Evolutionary conservation across 2,113 vertebrate genomes (phyloP), one percentile per base, ranked within the genome.

Genomic region (Herpetotheres cachinnans): DNA sequence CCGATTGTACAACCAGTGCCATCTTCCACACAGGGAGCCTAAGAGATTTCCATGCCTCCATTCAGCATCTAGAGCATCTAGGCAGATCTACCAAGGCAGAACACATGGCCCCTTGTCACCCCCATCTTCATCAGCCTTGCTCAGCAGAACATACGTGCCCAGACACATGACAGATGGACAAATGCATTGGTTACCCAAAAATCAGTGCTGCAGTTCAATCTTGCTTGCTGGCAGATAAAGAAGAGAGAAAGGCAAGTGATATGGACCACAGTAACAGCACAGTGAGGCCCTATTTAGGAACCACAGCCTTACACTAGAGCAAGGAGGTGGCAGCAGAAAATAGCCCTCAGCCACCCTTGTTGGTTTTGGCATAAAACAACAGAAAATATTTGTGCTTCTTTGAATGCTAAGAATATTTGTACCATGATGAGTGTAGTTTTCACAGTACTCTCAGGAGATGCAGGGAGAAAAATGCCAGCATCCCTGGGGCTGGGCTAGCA

Each of bases 341-440:
- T 11, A 49, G 49, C 49, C 70, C 81, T 77, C 62, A 18, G 20
- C 14, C n/a, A 49, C 22, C 38, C 78, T 47, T 93, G 82, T 90
- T 94, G 77, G 2, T 95, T 88, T 96, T 97, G 97, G 94, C 96
- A 55, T 18, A 22, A 83, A 73, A 29, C 69, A 17, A 14, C 44
- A 80, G 87, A 88, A 93, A 96, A 97, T 94, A 58, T 38, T 96
- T 95, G 54, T 82, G 56, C 74, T 96, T 82, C 78, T 80, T 80
- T 0, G 0, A 70, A 96, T 95, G 38, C 87, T 95, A 5, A 86
- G 78, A 66, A 91, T 93, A 88, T 66, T 94, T 91, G 59, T 62
- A 19, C 38, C 38, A 32, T 88, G 84, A 87, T n/a, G 46, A 63
- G 63, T 2, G 2, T 29, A 73, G 73, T 27, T 94, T 95, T 30